Evolutionary conservation across 2,888 invertebrate genomes (phyloP).

Genomic region (Sinohyriopsis cumingii): DNA sequence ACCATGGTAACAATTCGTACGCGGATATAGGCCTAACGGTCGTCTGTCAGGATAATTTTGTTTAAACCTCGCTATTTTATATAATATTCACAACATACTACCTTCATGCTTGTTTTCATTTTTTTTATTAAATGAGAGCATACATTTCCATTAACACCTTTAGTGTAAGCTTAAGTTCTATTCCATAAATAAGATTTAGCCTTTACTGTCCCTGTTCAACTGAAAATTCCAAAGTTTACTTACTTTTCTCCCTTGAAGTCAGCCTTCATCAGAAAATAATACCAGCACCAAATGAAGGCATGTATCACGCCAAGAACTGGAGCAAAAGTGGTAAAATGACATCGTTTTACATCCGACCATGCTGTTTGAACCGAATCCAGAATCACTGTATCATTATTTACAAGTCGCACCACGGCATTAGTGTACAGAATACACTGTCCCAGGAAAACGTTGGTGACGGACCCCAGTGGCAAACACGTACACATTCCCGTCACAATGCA

Average conservation of each 20-base stretch:
- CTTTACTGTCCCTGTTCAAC: no score
- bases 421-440: constrained; percentile 31
- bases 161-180: no score
- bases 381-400: constrained; percentile 2
- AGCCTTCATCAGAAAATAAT: constrained; percentile 25
- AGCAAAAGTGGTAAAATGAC: constrained; percentile 25
- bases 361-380: constrained; percentile 22
- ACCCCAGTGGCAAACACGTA: constrained; percentile 31
- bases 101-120: no score
- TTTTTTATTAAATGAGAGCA: no score
- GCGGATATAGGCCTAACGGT: no score
- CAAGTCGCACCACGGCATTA: constrained; percentile 10
- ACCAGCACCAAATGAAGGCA: constrained; percentile 45
- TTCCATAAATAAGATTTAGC: no score
- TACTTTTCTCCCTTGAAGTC: constrained; percentile 29
- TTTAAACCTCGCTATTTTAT: no score
- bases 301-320: constrained; percentile 29
- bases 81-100: no score
- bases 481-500: constrained; percentile 29
- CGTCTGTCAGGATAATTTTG: no score
- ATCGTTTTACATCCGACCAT: constrained; percentile 22
- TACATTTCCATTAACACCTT: no score
- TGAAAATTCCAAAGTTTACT: constrained; percentile 4
- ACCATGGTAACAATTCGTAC: no score
- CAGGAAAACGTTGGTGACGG: constrained; percentile 21